These are phyloP conservation scores for Megastigmus dorsalis DNA, from an alignment of 2,888 invertebrate species.

Conservation along the genomic window DNA sequence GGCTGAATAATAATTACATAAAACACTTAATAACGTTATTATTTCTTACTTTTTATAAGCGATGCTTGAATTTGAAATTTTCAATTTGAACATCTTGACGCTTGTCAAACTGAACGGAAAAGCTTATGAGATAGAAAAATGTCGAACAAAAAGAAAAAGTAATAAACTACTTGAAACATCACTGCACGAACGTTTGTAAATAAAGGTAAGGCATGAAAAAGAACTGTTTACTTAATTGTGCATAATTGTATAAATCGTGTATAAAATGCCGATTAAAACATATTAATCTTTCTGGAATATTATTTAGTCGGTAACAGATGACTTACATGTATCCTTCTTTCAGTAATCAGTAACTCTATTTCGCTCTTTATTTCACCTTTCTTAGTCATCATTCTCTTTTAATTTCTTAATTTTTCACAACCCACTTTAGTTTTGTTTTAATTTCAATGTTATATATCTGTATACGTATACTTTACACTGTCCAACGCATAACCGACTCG, in stretches of 20 bases:
- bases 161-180: conserved; percentile 25
- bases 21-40: neutral
- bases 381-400: neutral
- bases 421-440: neutral
- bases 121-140: conserved; percentile 66
- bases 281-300: conserved; percentile 47
- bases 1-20: conserved; percentile 50
- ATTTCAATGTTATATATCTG: neutral
- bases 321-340: conserved; percentile 50
- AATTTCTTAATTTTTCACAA: conserved; percentile 7
- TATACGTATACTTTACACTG: neutral
- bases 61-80: conserved; percentile 62
- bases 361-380: neutral
- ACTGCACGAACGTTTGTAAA: conserved; percentile 31
- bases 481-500: conserved; percentile 14
- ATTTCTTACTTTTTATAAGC: conserved; percentile 22
- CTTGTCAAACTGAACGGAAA: no score
- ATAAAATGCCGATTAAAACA: conserved; percentile 37
- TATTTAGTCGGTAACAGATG: conserved; percentile 56
- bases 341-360: conserved; percentile 63
- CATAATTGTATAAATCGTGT: conserved; percentile 27
- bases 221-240: conserved; percentile 24
- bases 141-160: conserved; percentile 15
- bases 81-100: neutral
- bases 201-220: conserved; percentile 47